Evolutionary conservation across 2,797 vertebrate genomes (phyloP), one percentile per base, ranked within the genome.

Genomic region (Epinephelus malabaricus): DNA sequence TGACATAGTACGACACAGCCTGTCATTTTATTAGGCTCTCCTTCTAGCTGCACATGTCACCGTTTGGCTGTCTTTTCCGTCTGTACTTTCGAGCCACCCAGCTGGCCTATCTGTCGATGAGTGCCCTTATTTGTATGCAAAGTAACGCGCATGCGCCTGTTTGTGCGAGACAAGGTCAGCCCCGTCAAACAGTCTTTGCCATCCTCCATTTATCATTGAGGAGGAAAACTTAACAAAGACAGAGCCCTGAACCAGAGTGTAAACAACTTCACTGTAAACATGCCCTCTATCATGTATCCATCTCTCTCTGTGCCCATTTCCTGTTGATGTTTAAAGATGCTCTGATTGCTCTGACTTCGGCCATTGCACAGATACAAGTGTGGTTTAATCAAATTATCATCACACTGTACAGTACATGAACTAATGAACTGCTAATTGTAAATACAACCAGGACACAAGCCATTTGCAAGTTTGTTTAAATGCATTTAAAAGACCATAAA

Each of bases 231-330:
- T 21, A 76, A 51, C 66, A 70, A 69, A 69, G 55, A 46, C 13
- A 7, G 13, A 38, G 63, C 79, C 27, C 79, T 81, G 69, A 72
- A 55, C 43, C 46, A 45, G 14, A 21, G 25, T 45, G 30, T 78
- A 68, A 89, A 80, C 70, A 84, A 53, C 53, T 27, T 25, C 2
- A 25, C 15, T 73, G 79, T 86, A 81, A 86, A 86, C 77, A 80
- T 12, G 3, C 21, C 60, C 11, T 65, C 61, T 77, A 60, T 82
- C 30, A 2, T 59, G 60, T 14, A 46, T 51, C 50, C 61, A 65
- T 82, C 64, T 49, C 45, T 62, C 21, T 55, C 2, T 70, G 50
- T 60, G 60, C 53, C 50, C 50, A 71, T 87, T 92, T 92, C 84
- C 86, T 85, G 73, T 66, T 45, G 46, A 61, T 50, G 30, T 73